A percentile compares a stretch with the other conserved stretches of the same genome.
Evolutionary conservation across 2,888 invertebrate genomes (phyloP).

Genomic region (Laspeyria flexula): DNA sequence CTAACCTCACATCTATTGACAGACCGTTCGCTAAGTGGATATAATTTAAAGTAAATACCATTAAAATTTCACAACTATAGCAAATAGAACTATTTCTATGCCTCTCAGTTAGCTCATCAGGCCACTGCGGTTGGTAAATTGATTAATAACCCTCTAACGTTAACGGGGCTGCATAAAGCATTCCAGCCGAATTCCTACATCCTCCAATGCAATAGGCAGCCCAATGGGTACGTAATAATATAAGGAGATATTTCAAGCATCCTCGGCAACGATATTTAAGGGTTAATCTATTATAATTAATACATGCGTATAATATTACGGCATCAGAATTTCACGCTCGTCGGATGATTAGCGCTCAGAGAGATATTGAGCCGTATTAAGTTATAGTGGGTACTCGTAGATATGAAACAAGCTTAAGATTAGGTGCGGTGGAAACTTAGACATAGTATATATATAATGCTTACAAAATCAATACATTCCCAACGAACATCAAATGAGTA

Average conservation of each 20-base stretch:
- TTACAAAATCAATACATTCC: too few species aligned
- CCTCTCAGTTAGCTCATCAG: slow-evolving; percentile 13
- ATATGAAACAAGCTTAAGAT: slow-evolving; percentile 2
- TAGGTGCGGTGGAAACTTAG: background rate
- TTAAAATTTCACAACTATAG: slow-evolving; percentile 17
- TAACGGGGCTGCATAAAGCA: slow-evolving; percentile 16
- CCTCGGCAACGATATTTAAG: slow-evolving; percentile 2
- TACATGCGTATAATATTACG: slow-evolving; percentile 9
- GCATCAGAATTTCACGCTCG: slow-evolving; percentile 12
- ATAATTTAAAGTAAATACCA: slow-evolving; percentile 32
- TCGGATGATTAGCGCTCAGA: slow-evolving; percentile 14
- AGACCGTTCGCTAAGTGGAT: background rate
- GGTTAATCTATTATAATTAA: slow-evolving; percentile 25
- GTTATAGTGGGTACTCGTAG: slow-evolving; percentile 13
- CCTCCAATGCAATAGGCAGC: slow-evolving; percentile 6
- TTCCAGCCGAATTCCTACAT: slow-evolving; percentile 22
- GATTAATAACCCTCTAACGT: slow-evolving; percentile 16
- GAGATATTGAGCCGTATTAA: slow-evolving; percentile 11
- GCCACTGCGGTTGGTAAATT: background rate
- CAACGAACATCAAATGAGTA: too few species aligned
- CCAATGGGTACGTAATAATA: slow-evolving; percentile 2
- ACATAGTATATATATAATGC: background rate
- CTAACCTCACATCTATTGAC: slow-evolving; percentile 18
- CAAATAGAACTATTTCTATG: slow-evolving; percentile 3
- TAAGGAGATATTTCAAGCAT: slow-evolving; percentile 19